Percentiles rank a stretch among this genome's conserved stretches.
Evolutionary conservation across 1,140 invertebrate genomes (phyloP).

Genomic region (Plutomurus gul): DNA sequence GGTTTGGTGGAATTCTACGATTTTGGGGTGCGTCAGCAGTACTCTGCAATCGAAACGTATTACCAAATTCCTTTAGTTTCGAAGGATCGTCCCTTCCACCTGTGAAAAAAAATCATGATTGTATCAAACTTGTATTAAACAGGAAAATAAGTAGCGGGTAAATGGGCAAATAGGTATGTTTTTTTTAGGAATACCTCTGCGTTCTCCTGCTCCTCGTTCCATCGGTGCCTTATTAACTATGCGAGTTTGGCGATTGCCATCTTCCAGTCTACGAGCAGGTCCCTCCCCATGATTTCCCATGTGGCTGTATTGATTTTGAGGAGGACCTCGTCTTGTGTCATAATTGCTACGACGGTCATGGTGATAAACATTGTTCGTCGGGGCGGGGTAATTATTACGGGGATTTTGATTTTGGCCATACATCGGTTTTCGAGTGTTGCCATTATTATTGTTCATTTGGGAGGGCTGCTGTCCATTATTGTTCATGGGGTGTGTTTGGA

Average conservation of each 20-base stretch:
- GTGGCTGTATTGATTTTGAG: slow-evolving; percentile 33
- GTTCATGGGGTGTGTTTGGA: slow-evolving; percentile 33
- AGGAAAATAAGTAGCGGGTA: not conserved
- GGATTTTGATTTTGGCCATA: slow-evolving; percentile 45
- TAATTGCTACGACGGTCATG: slow-evolving; percentile 14
- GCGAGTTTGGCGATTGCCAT: slow-evolving; percentile 31
- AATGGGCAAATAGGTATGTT: not conserved
- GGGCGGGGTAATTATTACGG: slow-evolving; percentile 32
- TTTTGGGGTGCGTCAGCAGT: slow-evolving; percentile 54
- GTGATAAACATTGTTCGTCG: slow-evolving; percentile 40
- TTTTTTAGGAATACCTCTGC: not conserved
- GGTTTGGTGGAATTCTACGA: not conserved
- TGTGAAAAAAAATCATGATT: slow-evolving; percentile 51
- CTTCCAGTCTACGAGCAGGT: slow-evolving; percentile 2
- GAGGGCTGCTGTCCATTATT: slow-evolving; percentile 46
- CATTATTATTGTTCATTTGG: slow-evolving; percentile 38
- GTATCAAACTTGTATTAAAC: not conserved
- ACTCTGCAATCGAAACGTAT: slow-evolving; percentile 64
- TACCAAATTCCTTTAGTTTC: slow-evolving; percentile 65
- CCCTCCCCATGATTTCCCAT: not conserved
- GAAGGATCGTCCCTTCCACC: slow-evolving; percentile 62
- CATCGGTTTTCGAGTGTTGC: slow-evolving; percentile 34
- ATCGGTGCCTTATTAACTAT: slow-evolving; percentile 27
- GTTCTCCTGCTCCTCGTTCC: slow-evolving; percentile 36
- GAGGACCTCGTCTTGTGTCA: not conserved